A percentile compares a stretch with the other conserved stretches of the same genome.
Evolutionary conservation across 1,140 invertebrate genomes (phyloP).

Genomic region (Helicorthomorpha holstii): DNA sequence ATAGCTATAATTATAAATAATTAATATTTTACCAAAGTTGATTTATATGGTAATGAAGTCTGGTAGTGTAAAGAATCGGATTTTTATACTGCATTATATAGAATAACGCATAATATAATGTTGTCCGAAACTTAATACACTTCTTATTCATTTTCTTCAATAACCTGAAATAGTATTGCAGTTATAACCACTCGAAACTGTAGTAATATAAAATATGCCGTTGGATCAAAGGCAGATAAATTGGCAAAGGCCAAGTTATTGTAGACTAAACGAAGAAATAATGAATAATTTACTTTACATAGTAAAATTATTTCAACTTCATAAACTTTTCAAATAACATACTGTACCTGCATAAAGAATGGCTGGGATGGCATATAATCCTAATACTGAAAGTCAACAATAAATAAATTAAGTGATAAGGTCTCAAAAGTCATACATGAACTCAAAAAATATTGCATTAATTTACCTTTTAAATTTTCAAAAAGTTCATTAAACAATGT

Average conservation of each 20-base stretch:
- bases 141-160: conserved; percentile 4
- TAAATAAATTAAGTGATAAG: background rate
- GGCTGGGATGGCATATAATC: conserved; percentile 79
- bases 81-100: background rate
- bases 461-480: conserved; percentile 18
- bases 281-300: too few relatives aligned
- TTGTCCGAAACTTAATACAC: background rate
- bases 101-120: background rate
- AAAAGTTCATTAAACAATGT: conserved; percentile 16
- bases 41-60: background rate
- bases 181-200: conserved; percentile 85
- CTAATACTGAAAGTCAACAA: conserved; percentile 47
- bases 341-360: too few relatives aligned
- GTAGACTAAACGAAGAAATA: conserved; percentile 82
- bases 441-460: background rate
- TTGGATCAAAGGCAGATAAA: conserved; percentile 76
- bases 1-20: conserved; percentile 34
- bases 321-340: too few relatives aligned
- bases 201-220: conserved; percentile 82
- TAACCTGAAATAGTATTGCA: conserved; percentile 79
- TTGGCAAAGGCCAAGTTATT: conserved; percentile 90
- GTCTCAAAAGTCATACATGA: background rate
- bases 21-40: background rate
- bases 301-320: too few relatives aligned
- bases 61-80: background rate